Evolutionary conservation across 2,888 invertebrate species (phyloP), one percentile per base, ranked within the genome.

Genomic region (Ptilodon capucinus): DNA sequence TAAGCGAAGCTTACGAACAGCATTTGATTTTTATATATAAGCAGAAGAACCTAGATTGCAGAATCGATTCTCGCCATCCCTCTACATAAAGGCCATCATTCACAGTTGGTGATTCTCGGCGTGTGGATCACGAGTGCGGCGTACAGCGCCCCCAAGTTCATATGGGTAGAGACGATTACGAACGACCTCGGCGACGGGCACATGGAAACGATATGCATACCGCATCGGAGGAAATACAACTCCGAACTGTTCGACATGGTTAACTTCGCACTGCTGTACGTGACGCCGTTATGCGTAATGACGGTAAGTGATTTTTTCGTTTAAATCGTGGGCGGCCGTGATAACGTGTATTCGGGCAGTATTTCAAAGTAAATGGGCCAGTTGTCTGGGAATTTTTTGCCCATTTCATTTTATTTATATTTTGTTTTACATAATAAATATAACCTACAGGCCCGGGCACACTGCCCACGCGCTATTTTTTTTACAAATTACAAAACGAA

Each of bases 51-150:
- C n/a, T n/a, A n/a, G n/a, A n/a, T n/a, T n/a, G n/a, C n/a, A n/a
- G n/a, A n/a, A n/a, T n/a, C n/a, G n/a, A n/a, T n/a, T n/a, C n/a
- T n/a, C n/a, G n/a, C n/a, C n/a, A n/a, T 7, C 21, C 21, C 21
- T n/a, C 28, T n/a, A 39, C 43, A 55, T 51, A 47, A 39, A 19
- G 18, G 38, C 13, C 8, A n/a, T 38, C 57, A 38, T 66, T 70
- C 85, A 5, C 90, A 95, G 95, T 76, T 95, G 74, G 95, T 95
- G 43, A 95, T 97, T 62, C 85, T 94, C 16, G 92, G 94, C 2
- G 97, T 97, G 4, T 97, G 97, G 97, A 91, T 96, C 44, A 92
- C 95, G 14, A 95, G 97, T 57, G 96, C 96, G 0, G 89, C 94
- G 0, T 97, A 97, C 86, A 96, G 96, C 54, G 94, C 95, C 2